Percentiles rank a stretch among this genome's conserved stretches.
Evolutionary conservation across 2,797 vertebrate species (phyloP).

Genomic region (Craterocephalus amniculus): DNA sequence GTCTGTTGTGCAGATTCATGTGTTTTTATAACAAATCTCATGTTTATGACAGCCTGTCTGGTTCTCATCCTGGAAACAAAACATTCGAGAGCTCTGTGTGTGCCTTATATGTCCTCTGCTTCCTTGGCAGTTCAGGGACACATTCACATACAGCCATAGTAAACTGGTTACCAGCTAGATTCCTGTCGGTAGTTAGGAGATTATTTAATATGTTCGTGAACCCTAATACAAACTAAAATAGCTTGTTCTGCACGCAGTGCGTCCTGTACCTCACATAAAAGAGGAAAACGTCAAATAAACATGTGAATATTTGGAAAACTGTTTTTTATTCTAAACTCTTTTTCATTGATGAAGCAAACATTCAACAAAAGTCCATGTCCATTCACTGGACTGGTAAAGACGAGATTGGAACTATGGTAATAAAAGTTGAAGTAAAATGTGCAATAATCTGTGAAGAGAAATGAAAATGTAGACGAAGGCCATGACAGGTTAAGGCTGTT

Average conservation of each 20-base stretch:
- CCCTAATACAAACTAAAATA: background rate
- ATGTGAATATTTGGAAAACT: conserved; percentile 28
- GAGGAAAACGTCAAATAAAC: conserved; percentile 36
- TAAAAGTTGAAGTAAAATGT: background rate
- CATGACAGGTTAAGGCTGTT: conserved; percentile 34
- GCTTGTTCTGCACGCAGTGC: conserved; percentile 22
- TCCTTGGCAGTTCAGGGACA: conserved; percentile 24
- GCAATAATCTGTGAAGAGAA: conserved; percentile 15
- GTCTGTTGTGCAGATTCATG: conserved; percentile 36
- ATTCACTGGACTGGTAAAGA: background rate
- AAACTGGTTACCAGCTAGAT: background rate
- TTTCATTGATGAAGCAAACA: background rate
- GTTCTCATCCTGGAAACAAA: conserved; percentile 43
- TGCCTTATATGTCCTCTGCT: conserved; percentile 62
- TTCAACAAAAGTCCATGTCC: background rate
- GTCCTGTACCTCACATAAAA: conserved; percentile 18
- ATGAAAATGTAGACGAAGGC: conserved; percentile 16
- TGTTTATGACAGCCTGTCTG: conserved; percentile 18
- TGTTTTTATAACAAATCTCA: conserved; percentile 16
- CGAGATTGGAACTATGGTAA: background rate
- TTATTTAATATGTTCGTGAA: conserved; percentile 11
- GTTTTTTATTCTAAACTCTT: conserved; percentile 44
- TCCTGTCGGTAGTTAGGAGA: conserved; percentile 12
- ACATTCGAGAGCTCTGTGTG: conserved; percentile 35
- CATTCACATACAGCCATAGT: conserved; percentile 10